Evolutionary conservation across 2,113 vertebrate species (phyloP), one percentile per base, ranked within the genome.

Genomic region (Bombycilla garrulus): DNA sequence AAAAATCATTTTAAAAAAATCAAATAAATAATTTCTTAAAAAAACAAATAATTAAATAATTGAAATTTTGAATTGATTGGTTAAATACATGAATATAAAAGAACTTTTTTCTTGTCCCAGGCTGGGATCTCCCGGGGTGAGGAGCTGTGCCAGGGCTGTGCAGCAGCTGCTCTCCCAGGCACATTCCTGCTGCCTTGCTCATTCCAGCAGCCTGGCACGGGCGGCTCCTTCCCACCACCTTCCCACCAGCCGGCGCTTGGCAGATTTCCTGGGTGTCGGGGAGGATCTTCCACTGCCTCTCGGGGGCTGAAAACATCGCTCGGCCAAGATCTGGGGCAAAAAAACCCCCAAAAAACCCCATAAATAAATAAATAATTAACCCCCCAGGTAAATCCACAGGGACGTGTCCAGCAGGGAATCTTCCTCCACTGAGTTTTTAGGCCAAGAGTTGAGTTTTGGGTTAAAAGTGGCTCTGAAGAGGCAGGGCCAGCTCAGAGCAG

Each of bases 101-200:
- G 13, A 71, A 24, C 29, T 45, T 74, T 69, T 40, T 35, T 65
- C 48, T 65, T 1, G 0, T 57, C 87, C 72, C 81, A 24, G 21
- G 65, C 84, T 84, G 95, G 80, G 93, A 57, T 94, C 50, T 76
- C 86, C 3, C 33, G 93, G 87, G 7, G 21, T 11, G 67, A 26
- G 67, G 58, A 83, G 50, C n/a, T n/a, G 77, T 94, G 97, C 96
- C 96, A 98, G 98, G 98, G 95, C 97, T 98, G 97, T 96, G 96
- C 92, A 97, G 97, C 99, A 99, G 99, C 99, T 99, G 99, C 98
- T 98, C 97, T 95, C 76, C 17, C 7, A 95, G 98, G 97, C 97
- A 92, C 98, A 99, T 99, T 99, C 99, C 99, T 98, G 97, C 96
- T 98, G 93, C 98, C 98, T 99, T 98, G 98, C 98, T 99, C 98